phyloP scores from a whole-genome alignment of 2,113 vertebrate genomes.

The Hystrix cristata region DNA sequence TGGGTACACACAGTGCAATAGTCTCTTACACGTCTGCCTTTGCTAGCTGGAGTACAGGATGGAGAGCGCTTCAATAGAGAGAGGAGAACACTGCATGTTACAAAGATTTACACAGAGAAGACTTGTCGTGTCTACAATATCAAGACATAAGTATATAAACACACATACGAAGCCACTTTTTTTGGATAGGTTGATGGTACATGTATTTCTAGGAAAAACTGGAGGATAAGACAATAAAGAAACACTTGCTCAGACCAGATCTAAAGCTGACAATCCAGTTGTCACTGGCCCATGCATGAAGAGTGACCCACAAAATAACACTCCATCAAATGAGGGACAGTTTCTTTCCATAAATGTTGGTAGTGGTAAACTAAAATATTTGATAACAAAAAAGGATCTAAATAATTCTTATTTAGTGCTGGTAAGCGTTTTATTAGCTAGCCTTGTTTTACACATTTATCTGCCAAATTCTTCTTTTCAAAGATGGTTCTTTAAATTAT shows the following conservation, averaged over 20 bases:
- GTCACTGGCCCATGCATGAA: background rate
- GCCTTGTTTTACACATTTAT: background rate
- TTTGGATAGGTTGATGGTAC: conserved; percentile 54
- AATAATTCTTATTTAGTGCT: conserved; percentile 42
- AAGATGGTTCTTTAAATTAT: conserved; percentile 13
- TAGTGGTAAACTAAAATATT: background rate
- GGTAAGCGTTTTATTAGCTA: background rate
- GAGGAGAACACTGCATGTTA: conserved; percentile 90
- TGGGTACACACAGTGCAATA: conserved; percentile 86
- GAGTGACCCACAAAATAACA: background rate
- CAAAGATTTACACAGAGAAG: conserved; percentile 81
- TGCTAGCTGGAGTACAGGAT: conserved; percentile 96
- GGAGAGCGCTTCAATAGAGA: conserved; percentile 96
- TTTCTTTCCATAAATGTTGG: background rate
- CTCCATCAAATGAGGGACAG: background rate
- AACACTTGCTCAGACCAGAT: conserved; percentile 36
- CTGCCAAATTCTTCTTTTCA: conserved; percentile 17
- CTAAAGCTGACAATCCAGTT: background rate
- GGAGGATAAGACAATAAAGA: conserved; percentile 40
- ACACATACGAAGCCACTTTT: conserved; percentile 54
- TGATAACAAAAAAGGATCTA: conserved; percentile 50
- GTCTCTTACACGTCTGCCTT: conserved; percentile 99
- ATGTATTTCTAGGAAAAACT: conserved; percentile 37
- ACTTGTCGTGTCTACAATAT: conserved; percentile 13
- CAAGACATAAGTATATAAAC: conserved; percentile 74